phyloP scores from a whole-genome alignment of 2,888 invertebrate species.

The Archaeoteleia sp. region DNA sequence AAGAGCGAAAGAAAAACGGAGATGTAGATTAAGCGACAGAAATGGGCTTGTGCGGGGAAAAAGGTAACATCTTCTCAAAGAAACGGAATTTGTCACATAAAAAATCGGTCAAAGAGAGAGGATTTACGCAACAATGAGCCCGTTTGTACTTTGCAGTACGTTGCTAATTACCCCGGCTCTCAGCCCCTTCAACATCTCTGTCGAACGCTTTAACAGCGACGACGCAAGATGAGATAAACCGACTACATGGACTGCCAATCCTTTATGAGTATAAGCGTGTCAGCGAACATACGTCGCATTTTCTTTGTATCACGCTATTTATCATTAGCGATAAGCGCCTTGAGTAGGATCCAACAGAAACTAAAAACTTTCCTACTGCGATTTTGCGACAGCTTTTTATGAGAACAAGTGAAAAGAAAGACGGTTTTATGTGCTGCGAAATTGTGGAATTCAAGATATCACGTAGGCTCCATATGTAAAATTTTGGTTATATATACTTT shows the following conservation, averaged over 20 bases:
- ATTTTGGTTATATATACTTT: no score
- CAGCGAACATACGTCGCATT: constrained; percentile 17
- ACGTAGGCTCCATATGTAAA: no score
- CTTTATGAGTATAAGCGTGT: constrained; percentile 44
- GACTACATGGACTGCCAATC: constrained; percentile 24
- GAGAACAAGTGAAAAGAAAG: no score
- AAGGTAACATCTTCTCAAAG: constrained; percentile 51
- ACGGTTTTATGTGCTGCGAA: no score
- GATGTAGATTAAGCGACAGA: constrained; percentile 42
- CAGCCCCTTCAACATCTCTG: constrained; percentile 34
- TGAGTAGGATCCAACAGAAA: no score
- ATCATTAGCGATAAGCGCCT: no score
- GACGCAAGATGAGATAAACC: constrained; percentile 36
- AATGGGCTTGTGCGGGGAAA: constrained; percentile 36
- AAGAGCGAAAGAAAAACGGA: constrained; percentile 18
- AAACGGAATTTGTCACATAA: constrained; percentile 60
- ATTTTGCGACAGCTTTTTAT: no score
- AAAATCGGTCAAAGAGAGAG: constrained; percentile 52
- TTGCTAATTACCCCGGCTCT: constrained; percentile 64
- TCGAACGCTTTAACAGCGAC: constrained; percentile 35
- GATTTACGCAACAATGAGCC: constrained; percentile 53
- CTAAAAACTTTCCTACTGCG: no score
- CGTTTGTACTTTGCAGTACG: constrained; percentile 64
- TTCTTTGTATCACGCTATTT: constrained; percentile 11
- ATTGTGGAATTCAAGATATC: no score